Percentiles rank a stretch among this genome's conserved stretches.
Conservation (phyloP, 2,113 vertebrate species). For the Cromileptes altivelis region DNA sequence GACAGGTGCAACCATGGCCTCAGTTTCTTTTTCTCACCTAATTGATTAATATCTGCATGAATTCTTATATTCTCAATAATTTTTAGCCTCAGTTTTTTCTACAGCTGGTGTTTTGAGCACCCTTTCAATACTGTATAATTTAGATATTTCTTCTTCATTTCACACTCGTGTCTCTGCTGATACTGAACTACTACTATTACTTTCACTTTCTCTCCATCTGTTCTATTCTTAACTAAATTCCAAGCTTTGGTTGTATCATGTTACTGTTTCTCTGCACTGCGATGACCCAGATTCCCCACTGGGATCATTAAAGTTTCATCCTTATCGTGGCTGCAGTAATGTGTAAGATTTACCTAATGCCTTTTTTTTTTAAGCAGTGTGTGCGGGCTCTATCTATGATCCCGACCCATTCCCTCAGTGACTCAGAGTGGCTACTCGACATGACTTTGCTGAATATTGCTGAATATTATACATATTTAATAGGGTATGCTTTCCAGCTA, state of each 20-base stretch:
- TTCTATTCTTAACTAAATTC: constrained; percentile 37
- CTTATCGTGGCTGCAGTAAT: constrained; percentile 7
- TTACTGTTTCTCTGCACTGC: constrained; percentile 36
- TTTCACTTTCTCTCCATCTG: background rate
- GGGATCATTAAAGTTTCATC: constrained; percentile 54
- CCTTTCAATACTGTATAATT: background rate
- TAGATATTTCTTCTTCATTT: background rate
- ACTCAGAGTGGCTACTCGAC: constrained; percentile 14
- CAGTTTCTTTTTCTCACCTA: background rate
- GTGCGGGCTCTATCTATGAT: constrained; percentile 15
- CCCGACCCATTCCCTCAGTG: background rate
- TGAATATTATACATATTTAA: constrained; percentile 72
- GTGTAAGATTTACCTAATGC: constrained; percentile 2
- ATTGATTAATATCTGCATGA: too few species aligned
- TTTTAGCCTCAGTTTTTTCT: background rate
- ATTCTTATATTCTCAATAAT: background rate
- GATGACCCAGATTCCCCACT: constrained; percentile 41
- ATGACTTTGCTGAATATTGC: constrained; percentile 45
- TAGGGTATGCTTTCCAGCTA: constrained; percentile 55
- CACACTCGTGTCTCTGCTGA: background rate
- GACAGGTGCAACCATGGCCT: too few species aligned
- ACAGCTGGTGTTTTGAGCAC: background rate
- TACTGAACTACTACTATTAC: too few species aligned
- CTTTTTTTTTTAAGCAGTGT: constrained; percentile 7
- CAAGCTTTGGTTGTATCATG: constrained; percentile 1